A percentile compares a stretch with the other conserved stretches of the same genome.
Evolutionary conservation across 1,140 invertebrate species (phyloP).

Genomic region (Doryteuthis pealeii): DNA sequence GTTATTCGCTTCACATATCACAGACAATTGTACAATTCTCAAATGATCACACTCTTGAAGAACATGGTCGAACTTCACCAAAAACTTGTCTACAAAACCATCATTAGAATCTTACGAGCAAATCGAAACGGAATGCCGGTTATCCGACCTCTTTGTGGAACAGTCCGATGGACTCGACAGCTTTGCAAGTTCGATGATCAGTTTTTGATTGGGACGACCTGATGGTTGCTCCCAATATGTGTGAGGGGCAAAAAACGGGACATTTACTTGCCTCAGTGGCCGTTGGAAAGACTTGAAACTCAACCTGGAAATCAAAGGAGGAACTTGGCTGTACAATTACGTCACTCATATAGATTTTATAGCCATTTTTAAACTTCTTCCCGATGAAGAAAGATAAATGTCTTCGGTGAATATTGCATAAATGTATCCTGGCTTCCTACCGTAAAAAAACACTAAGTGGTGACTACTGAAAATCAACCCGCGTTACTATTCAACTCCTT

Average conservation of each 20-base stretch:
- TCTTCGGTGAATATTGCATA: too few relatives aligned
- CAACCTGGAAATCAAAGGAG: background rate
- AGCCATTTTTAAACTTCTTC: background rate
- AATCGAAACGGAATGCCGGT: conserved; percentile 68
- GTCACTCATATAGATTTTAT: background rate
- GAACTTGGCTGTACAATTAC: conserved; percentile 6
- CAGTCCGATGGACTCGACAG: conserved; percentile 76
- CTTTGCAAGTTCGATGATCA: conserved; percentile 77
- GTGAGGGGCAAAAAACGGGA: conserved; percentile 69
- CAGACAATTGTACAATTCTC: conserved; percentile 81
- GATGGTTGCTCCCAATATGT: conserved; percentile 79
- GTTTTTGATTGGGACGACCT: conserved; percentile 81
- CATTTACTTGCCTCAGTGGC: conserved; percentile 66
- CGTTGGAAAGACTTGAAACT: conserved; percentile 32
- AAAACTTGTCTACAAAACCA: conserved; percentile 57
- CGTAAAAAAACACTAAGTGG: too few relatives aligned
- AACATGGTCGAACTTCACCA: conserved; percentile 71
- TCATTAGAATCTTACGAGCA: conserved; percentile 59
- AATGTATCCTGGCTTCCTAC: too few relatives aligned
- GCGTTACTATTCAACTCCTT: too few relatives aligned
- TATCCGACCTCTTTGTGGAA: conserved; percentile 88
- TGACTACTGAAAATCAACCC: too few relatives aligned
- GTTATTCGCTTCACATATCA: conserved; percentile 82
- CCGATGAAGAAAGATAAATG: too few relatives aligned
- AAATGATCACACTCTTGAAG: conserved; percentile 68